A percentile compares a stretch with the other conserved stretches of the same genome.
Conservation (phyloP, 2,113 vertebrate genomes). For the Alaudala cheleensis region DNA sequence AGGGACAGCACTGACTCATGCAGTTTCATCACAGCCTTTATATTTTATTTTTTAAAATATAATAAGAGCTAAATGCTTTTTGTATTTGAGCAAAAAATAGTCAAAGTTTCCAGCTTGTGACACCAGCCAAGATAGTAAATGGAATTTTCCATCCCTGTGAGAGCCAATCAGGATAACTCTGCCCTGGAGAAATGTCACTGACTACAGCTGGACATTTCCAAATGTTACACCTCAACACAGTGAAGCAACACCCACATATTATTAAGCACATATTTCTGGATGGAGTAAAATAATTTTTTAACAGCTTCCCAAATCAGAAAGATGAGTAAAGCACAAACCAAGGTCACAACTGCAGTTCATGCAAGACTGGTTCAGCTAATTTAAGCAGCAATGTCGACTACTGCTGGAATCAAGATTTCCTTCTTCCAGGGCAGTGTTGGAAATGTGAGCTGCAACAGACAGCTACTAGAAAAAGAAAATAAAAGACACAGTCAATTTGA, state of each 20-base stretch:
- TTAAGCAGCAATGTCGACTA: not conserved
- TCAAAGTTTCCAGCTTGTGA: constrained; percentile 36
- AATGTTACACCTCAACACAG: not conserved
- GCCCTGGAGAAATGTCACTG: not conserved
- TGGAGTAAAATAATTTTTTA: not conserved
- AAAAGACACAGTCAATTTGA: not conserved
- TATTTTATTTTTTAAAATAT: not conserved
- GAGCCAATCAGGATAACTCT: not conserved
- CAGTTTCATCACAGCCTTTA: not conserved
- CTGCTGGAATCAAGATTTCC: not conserved
- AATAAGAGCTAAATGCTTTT: not conserved
- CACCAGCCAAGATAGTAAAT: not conserved
- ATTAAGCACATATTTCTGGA: not conserved
- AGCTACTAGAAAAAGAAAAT: not conserved
- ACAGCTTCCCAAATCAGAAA: constrained; percentile 10
- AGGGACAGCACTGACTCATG: not conserved
- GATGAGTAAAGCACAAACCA: not conserved
- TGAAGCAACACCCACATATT: not conserved
- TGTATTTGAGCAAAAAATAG: not conserved
- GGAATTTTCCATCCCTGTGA: constrained; percentile 26
- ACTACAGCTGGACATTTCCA: not conserved
- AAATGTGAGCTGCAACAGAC: not conserved
- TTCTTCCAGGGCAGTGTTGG: not conserved
- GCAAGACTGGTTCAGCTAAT: not conserved
- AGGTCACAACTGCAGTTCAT: not conserved